A percentile compares a stretch with the other conserved stretches of the same genome.
Evolutionary conservation across 2,113 vertebrate species (phyloP).

Genomic region (Bettongia penicillata): DNA sequence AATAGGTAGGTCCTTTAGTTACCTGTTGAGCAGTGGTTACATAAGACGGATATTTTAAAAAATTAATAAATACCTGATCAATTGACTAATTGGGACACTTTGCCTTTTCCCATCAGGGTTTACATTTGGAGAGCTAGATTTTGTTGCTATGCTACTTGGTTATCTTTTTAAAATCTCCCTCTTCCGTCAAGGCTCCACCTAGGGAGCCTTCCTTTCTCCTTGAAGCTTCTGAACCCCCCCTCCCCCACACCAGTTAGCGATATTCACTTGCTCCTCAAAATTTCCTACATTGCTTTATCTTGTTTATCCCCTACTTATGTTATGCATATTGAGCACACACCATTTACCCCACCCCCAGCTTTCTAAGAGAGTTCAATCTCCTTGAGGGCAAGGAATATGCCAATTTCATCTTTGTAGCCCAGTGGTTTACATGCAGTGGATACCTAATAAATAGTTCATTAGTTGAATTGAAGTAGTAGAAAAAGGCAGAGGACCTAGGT

Average conservation of each 20-base stretch:
- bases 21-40: neutral
- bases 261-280: neutral
- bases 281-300: neutral
- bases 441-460: neutral
- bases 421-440: neutral
- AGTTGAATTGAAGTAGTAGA: neutral
- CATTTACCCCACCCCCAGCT: neutral
- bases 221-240: neutral
- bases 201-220: neutral
- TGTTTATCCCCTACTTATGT: neutral
- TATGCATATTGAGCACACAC: neutral
- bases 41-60: neutral
- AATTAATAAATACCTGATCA: neutral
- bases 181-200: neutral
- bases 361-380: neutral
- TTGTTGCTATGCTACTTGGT: neutral
- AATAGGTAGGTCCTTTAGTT: neutral
- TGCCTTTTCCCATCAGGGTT: neutral
- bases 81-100: neutral
- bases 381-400: neutral
- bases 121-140: neutral
- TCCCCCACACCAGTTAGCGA: neutral
- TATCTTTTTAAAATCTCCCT: neutral
- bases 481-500: neutral
- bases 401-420: neutral